Evolutionary conservation across 2,113 vertebrate genomes (phyloP).

Genomic region (Pterocles gutturalis): DNA sequence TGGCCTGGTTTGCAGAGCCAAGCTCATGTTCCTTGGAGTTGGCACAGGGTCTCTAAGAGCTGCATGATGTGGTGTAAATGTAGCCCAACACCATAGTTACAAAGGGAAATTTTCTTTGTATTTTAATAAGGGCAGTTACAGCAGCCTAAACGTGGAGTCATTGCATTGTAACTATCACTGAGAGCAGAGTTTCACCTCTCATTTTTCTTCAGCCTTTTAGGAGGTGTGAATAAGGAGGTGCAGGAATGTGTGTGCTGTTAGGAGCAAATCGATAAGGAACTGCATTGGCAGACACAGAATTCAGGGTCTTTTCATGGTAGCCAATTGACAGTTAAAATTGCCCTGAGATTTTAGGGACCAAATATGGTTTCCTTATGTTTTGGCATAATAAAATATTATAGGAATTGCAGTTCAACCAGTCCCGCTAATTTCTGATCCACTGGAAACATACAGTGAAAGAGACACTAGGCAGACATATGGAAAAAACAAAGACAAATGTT

Average conservation of each 20-base stretch:
- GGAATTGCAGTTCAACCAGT: background rate
- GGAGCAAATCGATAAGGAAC: background rate
- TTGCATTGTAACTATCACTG: background rate
- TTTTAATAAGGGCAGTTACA: background rate
- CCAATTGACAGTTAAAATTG: background rate
- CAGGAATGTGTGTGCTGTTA: background rate
- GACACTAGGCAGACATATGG: background rate
- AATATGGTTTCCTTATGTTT: background rate
- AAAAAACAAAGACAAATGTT: background rate
- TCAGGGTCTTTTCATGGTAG: background rate
- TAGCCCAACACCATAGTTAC: background rate
- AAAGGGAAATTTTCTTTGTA: background rate
- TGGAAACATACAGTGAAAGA: background rate
- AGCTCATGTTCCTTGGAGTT: background rate
- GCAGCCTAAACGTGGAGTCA: background rate
- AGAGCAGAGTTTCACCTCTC: background rate
- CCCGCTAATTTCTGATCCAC: background rate
- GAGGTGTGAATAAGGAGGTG: background rate
- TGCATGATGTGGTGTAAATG: background rate
- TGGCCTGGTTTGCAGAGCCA: background rate
- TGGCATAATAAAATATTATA: background rate
- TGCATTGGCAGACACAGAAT: background rate
- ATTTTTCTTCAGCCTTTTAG: background rate
- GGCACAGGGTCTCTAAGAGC: background rate
- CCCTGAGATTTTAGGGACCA: background rate